A percentile compares a stretch with the other conserved stretches of the same genome.
phyloP scores from a whole-genome alignment of 2,888 invertebrate species.

The Epistrophe grossulariae region DNA sequence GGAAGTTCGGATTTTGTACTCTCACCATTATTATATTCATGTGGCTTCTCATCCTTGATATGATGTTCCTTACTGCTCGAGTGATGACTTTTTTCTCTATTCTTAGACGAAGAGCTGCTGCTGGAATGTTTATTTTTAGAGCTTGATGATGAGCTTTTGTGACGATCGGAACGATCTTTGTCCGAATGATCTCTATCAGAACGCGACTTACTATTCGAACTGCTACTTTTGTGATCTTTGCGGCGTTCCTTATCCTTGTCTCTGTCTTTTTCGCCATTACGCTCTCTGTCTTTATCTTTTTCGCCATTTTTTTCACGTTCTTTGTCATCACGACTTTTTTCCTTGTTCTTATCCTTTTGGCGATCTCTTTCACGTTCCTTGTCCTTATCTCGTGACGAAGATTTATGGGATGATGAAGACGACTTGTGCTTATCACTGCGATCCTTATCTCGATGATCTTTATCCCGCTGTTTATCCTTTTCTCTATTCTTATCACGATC shows the following conservation, averaged over 20 bases:
- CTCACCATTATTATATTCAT: conserved; percentile 77
- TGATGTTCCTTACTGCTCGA: conserved; percentile 79
- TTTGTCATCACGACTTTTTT: conserved; percentile 82
- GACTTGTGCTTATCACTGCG: conserved; percentile 84
- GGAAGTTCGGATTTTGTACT: conserved; percentile 59
- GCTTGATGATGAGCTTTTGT: conserved; percentile 81
- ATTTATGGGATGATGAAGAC: conserved; percentile 82
- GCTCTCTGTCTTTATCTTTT: conserved; percentile 80
- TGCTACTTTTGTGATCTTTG: conserved; percentile 83
- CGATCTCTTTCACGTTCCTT: conserved; percentile 83
- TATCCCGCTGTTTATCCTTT: conserved; percentile 83
- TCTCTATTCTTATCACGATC: conserved; percentile 82
- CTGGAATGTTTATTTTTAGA: conserved; percentile 84
- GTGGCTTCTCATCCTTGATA: conserved; percentile 79
- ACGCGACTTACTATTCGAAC: conserved; percentile 77
- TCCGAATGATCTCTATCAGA: conserved; percentile 67
- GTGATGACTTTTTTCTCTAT: conserved; percentile 79
- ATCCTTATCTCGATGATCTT: conserved; percentile 82
- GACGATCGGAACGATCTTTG: conserved; percentile 77
- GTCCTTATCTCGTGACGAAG: conserved; percentile 83
- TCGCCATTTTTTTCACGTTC: conserved; percentile 83
- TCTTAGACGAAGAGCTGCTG: conserved; percentile 79
- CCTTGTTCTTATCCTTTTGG: conserved; percentile 81
- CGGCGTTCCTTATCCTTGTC: conserved; percentile 82
- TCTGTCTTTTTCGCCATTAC: conserved; percentile 77